Evolutionary conservation across 2,113 vertebrate genomes (phyloP).

Genomic region (Tetraodon nigroviridis): DNA sequence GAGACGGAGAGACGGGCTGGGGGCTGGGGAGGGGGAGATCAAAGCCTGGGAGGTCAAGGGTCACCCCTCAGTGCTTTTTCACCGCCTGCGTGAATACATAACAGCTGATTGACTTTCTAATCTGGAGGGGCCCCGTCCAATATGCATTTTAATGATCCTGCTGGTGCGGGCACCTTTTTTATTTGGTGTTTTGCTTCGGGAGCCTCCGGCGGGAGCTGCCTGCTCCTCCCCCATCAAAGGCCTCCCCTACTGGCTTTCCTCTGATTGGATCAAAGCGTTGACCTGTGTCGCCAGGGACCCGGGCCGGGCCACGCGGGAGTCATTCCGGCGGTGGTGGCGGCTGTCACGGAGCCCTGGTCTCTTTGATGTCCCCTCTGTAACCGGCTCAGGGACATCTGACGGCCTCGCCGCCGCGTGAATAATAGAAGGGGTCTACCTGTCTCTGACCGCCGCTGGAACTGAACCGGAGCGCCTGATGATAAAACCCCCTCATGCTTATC

Average conservation of each 20-base stretch:
- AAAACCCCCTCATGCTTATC: constrained; percentile 51
- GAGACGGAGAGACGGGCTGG: constrained; percentile 44
- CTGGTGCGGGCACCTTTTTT: constrained; percentile 52
- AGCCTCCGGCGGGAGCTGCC: neutral
- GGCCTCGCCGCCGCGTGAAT: constrained; percentile 53
- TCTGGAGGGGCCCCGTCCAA: constrained; percentile 62
- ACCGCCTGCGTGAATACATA: constrained; percentile 67
- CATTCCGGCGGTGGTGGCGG: constrained; percentile 33
- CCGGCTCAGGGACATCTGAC: constrained; percentile 50
- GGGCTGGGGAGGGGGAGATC: constrained; percentile 38
- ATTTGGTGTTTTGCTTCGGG: constrained; percentile 39
- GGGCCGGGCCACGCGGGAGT: constrained; percentile 54
- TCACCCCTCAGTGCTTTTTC: constrained; percentile 63
- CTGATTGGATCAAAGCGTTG: constrained; percentile 71
- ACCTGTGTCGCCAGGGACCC: constrained; percentile 65
- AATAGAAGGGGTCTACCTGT: constrained; percentile 60
- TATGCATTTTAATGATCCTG: constrained; percentile 67
- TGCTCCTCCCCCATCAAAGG: constrained; percentile 33
- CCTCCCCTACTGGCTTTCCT: constrained; percentile 39
- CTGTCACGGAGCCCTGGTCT: constrained; percentile 62
- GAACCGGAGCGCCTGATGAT: constrained; percentile 44
- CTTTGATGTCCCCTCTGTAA: constrained; percentile 65
- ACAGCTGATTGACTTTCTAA: constrained; percentile 74
- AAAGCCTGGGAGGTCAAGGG: constrained; percentile 72
- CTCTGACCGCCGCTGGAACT: constrained; percentile 32